phyloP scores from a whole-genome alignment of 2,797 vertebrate genomes.

The Clarias platycephalus region DNA sequence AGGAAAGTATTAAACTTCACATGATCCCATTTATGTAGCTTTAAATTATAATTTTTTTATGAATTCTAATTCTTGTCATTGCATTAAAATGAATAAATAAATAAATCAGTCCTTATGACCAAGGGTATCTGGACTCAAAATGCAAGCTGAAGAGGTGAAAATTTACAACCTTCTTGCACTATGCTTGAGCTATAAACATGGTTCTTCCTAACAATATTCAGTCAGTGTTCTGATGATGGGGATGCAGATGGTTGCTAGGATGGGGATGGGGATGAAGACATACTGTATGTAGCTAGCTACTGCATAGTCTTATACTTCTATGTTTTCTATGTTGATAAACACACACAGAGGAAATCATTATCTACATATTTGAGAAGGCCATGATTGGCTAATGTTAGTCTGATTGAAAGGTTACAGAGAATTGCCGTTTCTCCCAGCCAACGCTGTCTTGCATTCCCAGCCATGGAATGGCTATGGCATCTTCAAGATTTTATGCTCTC shows the following conservation, averaged over 20 bases:
- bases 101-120: background rate
- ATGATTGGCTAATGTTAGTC: background rate
- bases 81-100: background rate
- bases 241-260: background rate
- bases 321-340: background rate
- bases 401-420: background rate
- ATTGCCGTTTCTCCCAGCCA: background rate
- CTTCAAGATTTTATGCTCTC: background rate
- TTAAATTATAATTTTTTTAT: background rate
- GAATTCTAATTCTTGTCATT: background rate
- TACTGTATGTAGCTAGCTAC: background rate
- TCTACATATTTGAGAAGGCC: background rate
- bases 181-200: background rate
- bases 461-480: background rate
- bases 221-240: background rate
- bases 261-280: background rate
- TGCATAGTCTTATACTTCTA: background rate
- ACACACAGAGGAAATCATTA: background rate
- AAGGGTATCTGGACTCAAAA: background rate
- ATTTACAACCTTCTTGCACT: background rate
- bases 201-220: background rate
- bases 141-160: background rate
- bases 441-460: background rate
- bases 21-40: background rate
- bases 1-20: background rate